Evolutionary conservation across 2,113 vertebrate species (phyloP).

Genomic region (Passer domesticus): DNA sequence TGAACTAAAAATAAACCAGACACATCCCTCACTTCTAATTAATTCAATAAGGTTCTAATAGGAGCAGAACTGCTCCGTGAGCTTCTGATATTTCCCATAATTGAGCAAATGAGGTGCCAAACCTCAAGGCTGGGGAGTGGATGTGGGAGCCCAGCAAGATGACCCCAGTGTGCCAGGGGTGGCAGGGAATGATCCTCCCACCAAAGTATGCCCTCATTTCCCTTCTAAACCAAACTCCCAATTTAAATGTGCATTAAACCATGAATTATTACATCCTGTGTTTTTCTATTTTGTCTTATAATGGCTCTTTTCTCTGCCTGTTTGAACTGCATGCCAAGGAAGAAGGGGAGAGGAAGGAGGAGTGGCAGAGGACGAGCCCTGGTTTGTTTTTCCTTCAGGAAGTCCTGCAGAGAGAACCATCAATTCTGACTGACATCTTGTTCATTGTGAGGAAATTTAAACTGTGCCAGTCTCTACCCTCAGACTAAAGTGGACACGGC

Average conservation of each 20-base stretch:
- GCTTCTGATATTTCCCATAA: background rate
- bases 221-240: background rate
- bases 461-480: background rate
- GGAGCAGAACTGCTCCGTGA: background rate
- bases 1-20: background rate
- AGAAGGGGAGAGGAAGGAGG: background rate
- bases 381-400: background rate
- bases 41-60: background rate
- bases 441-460: background rate
- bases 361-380: rapidly evolving
- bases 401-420: background rate
- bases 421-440: background rate
- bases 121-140: background rate
- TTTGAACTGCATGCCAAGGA: background rate
- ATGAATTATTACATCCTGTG: background rate
- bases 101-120: background rate
- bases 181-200: background rate
- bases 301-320: background rate
- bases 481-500: slow-evolving; percentile 7
- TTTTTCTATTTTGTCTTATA: background rate
- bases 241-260: background rate
- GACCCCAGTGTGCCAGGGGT: rapidly evolving
- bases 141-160: background rate
- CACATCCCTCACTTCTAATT: background rate
- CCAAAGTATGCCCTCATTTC: background rate